Conservation (phyloP, 2,888 invertebrate species). For the Idaea aversata region DNA sequence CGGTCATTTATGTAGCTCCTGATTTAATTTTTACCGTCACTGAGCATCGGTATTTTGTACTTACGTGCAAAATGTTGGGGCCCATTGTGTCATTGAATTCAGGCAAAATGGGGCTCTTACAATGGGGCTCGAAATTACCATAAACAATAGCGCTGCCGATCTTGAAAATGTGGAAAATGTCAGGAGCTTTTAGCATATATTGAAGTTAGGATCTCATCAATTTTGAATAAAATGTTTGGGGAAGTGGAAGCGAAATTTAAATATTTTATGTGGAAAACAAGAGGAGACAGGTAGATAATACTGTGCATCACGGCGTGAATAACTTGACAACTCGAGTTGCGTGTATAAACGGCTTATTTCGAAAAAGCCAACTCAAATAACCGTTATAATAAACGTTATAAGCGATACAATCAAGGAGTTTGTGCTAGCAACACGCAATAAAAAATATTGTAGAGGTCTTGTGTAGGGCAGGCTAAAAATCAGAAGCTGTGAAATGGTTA, state of each 20-base stretch:
- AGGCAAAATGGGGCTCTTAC: background rate
- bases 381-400: no score
- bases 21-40: background rate
- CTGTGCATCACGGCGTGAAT: no score
- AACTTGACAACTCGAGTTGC: no score
- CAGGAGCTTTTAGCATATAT: background rate
- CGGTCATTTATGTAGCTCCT: background rate
- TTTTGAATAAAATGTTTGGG: background rate
- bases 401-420: no score
- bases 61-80: background rate
- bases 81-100: background rate
- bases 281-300: no score
- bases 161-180: constrained; percentile 1
- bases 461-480: no score
- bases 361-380: no score
- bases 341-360: no score
- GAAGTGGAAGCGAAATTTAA: background rate
- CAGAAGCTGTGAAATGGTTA: no score
- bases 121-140: background rate
- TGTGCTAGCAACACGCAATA: no score
- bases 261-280: background rate
- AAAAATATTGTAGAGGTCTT: no score
- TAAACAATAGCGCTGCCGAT: background rate
- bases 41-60: background rate
- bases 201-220: background rate